A percentile compares a stretch with the other conserved stretches of the same genome.
phyloP scores from a whole-genome alignment of 2,888 invertebrate species.

The Tetranychus piercei region DNA sequence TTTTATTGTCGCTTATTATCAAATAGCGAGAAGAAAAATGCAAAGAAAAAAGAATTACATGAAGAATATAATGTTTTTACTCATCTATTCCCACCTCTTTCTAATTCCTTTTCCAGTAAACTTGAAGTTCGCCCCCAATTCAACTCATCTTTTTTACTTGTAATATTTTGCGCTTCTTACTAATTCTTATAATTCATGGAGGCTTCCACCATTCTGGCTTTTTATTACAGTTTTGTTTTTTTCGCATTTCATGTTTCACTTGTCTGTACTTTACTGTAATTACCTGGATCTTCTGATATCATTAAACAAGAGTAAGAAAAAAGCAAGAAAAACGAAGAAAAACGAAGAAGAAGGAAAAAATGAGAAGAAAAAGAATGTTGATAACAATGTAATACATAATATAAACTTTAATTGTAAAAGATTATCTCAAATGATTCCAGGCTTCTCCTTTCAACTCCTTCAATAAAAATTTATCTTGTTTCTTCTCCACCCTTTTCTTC shows the following conservation, averaged over 20 bases:
- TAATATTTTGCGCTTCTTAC: too few relatives aligned
- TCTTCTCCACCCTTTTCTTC: neutral
- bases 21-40: too few relatives aligned
- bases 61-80: too few relatives aligned
- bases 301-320: neutral
- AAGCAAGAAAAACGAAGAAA: neutral
- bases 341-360: neutral
- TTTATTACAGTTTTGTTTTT: too few relatives aligned
- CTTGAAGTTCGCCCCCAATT: too few relatives aligned
- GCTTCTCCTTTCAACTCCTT: neutral
- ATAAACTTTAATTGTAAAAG: neutral
- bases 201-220: too few relatives aligned
- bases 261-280: neutral
- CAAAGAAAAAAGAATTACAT: too few relatives aligned
- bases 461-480: neutral
- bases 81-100: too few relatives aligned
- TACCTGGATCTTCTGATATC: neutral
- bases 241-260: neutral
- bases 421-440: neutral
- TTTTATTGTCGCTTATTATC: too few relatives aligned
- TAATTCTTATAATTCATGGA: too few relatives aligned
- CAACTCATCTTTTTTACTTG: too few relatives aligned
- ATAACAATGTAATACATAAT: neutral
- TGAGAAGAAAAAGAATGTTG: neutral
- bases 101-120: too few relatives aligned